Evolutionary conservation across 2,113 vertebrate genomes (phyloP).

Genomic region (Datnioides undecimradiatus): DNA sequence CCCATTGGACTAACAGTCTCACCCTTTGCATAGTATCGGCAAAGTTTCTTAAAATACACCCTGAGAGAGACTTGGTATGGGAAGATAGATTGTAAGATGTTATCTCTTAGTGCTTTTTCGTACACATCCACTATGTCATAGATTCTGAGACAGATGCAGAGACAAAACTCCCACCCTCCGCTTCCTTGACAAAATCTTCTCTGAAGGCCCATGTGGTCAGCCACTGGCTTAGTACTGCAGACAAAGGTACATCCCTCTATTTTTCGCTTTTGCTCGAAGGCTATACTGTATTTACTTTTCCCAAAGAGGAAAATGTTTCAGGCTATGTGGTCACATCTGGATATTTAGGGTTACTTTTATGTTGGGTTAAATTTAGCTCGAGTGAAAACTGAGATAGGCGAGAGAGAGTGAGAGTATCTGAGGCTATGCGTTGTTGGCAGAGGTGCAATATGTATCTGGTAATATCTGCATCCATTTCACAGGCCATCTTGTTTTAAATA

Average conservation of each 20-base stretch:
- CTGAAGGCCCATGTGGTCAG: slow-evolving; percentile 58
- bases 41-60: slow-evolving; percentile 15
- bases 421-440: slow-evolving; percentile 48
- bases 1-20: slow-evolving; percentile 25
- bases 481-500: slow-evolving; percentile 55
- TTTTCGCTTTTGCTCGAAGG: slow-evolving; percentile 20
- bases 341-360: slow-evolving; percentile 48
- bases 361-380: slow-evolving; percentile 51
- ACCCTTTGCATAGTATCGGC: background rate
- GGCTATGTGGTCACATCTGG: slow-evolving; percentile 56
- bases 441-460: slow-evolving; percentile 34
- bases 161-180: slow-evolving; percentile 14
- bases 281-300: slow-evolving; percentile 27
- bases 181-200: slow-evolving; percentile 28
- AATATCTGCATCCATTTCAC: slow-evolving; percentile 50
- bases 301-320: slow-evolving; percentile 30
- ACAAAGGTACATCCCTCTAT: slow-evolving; percentile 52
- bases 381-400: slow-evolving; percentile 55
- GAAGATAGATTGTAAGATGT: slow-evolving; percentile 3
- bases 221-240: slow-evolving; percentile 50
- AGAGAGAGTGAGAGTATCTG: slow-evolving; percentile 27
- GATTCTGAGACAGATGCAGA: slow-evolving; percentile 14
- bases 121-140: background rate
- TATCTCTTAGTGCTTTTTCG: background rate
- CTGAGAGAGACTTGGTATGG: background rate